Base-by-base conservation (phyloP, 1,140 invertebrate species). In the Apis cerana region DNA sequence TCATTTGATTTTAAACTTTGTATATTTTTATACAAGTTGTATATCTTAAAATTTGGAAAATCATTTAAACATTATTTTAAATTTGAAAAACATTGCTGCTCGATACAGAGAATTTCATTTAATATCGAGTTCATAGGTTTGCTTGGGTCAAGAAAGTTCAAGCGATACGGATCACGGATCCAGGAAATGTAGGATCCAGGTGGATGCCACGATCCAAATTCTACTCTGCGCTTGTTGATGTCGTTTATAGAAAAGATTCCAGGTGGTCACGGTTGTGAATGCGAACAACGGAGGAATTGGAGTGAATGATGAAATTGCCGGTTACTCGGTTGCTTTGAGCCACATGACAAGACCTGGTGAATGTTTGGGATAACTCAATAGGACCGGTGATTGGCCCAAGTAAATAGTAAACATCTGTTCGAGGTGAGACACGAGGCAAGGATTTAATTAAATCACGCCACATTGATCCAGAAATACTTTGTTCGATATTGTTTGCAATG, bases 251-350 rank as follows among this genome's bases (percentile, higher is more conserved):
- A 68, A 65, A 81, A 81, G 48, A 27, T 23, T 23, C 79, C 71
- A 81, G 79, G 48, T 75, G 79, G 70, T 50, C 8, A 11, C 7
- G n/a, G 19, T 48, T 81, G 33, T 43, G 72, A 81, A 81, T 75
- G 43, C 61, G 33, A 33, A 59, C n/a, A 19, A 43, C 52, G 54
- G 23, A 15, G 52, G n/a, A 59, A 62, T 13, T 54, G 3, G 12
- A 13, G 15, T 23, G 59, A 80, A 72, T 19, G 59, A 23, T 27
- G 43, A 62, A 68, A 78, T 78, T 50, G 21, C 21, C 15, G 12
- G 33, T 56, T 58, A 59, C 48, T 48, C 74, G 59, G 5, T 75
- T 13, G n/a, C 58, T 64, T 75, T 64, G 61, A 64, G 17, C 17
- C 12, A 7, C 48, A 27, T n/a, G 21, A 56, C 23, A 68, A 23